A percentile compares a stretch with the other conserved stretches of the same genome.
These are phyloP conservation scores for Pogonognathellus flavescens DNA, from an alignment of 1,140 invertebrate species.

Conservation along the genomic window DNA sequence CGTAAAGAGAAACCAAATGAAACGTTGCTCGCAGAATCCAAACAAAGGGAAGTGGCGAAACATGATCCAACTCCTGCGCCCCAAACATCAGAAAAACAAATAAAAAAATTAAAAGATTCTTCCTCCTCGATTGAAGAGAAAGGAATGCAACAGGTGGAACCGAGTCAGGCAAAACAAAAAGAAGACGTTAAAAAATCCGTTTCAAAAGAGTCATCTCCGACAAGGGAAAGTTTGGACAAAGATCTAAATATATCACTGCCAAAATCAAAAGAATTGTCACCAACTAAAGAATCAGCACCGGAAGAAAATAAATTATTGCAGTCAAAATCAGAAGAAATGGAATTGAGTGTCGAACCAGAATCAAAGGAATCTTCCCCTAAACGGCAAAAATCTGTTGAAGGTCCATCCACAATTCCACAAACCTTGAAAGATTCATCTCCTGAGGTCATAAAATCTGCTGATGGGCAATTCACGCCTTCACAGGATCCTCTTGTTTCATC, in stretches of 20 bases:
- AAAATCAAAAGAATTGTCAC: not conserved
- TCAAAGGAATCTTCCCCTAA: not conserved
- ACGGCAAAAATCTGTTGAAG: not conserved
- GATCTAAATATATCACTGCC: not conserved
- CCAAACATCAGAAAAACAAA: not conserved
- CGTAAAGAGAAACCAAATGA: not conserved
- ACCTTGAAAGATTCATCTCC: not conserved
- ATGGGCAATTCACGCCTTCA: no score
- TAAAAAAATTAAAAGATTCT: not conserved
- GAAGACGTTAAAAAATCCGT: not conserved
- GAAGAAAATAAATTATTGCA: not conserved
- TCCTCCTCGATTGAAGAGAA: not conserved
- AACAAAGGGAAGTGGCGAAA: not conserved
- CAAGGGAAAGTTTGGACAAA: not conserved
- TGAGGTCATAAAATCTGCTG: not conserved
- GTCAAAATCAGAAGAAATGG: not conserved
- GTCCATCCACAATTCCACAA: no score
- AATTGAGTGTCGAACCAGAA: not conserved
- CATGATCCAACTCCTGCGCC: not conserved
- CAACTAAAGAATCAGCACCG: not conserved
- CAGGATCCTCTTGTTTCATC: no score
- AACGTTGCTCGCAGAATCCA: not conserved
- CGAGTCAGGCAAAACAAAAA: not conserved
- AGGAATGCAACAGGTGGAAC: not conserved
- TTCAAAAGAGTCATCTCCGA: not conserved